Conservation (phyloP, 1,140 invertebrate genomes). For the Drosophila ananassae region DNA sequence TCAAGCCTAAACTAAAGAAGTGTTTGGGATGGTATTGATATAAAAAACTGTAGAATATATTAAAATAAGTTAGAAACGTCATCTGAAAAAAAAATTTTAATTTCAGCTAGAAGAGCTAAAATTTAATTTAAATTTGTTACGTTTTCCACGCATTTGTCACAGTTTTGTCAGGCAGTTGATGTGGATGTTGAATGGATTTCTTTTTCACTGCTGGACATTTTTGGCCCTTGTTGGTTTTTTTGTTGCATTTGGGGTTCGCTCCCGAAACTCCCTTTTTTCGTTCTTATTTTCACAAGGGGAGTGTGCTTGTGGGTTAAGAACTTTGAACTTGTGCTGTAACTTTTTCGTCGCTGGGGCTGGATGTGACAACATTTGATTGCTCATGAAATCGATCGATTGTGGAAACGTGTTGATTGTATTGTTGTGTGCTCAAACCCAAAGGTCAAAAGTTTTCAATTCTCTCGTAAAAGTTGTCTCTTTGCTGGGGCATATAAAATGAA, state of each 20-base stretch:
- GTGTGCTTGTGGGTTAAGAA: slow-evolving; percentile 59
- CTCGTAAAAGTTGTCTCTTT: slow-evolving; percentile 68
- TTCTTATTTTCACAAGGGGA: neutral
- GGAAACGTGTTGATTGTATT: slow-evolving; percentile 77
- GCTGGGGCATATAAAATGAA: slow-evolving; percentile 68
- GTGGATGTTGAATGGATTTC: slow-evolving; percentile 49
- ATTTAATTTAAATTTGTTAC: slow-evolving; percentile 66
- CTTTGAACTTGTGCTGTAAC: slow-evolving; percentile 75
- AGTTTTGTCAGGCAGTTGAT: slow-evolving; percentile 51
- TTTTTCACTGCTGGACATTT: slow-evolving; percentile 36
- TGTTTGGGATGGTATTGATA: too few species aligned
- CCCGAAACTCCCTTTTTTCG: slow-evolving; percentile 35
- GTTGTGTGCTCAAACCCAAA: slow-evolving; percentile 54
- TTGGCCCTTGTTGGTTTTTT: slow-evolving; percentile 18
- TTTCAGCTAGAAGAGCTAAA: slow-evolving; percentile 21
- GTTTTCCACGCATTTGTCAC: slow-evolving; percentile 40
- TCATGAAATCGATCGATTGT: slow-evolving; percentile 80
- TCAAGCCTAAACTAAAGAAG: too few species aligned
- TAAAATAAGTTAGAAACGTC: neutral
- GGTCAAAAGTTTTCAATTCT: slow-evolving; percentile 72
- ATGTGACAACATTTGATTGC: slow-evolving; percentile 78
- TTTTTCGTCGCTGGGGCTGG: slow-evolving; percentile 61
- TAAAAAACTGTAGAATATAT: too few species aligned
- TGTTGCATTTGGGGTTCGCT: slow-evolving; percentile 41
- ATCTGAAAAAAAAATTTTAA: slow-evolving; percentile 24